These are phyloP conservation scores for Aplysia californica DNA, from an alignment of 1,140 invertebrate species.

Conservation along the genomic window DNA sequence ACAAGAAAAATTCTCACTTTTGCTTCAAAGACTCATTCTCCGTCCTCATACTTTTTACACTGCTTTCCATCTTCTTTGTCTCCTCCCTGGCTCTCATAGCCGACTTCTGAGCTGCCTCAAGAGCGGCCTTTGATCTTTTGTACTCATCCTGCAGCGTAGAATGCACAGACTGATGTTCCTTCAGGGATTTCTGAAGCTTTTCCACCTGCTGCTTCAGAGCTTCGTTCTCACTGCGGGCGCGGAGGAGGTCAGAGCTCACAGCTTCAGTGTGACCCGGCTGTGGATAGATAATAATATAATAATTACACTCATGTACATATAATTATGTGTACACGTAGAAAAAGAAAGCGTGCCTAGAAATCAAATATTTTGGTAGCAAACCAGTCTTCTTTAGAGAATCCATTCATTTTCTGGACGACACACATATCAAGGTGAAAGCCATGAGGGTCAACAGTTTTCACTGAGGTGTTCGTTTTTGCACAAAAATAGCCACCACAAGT, in stretches of 20 bases:
- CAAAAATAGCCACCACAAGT: too few species aligned
- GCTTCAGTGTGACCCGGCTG: slow-evolving; percentile 52
- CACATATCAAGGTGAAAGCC: too few species aligned
- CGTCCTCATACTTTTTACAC: slow-evolving; percentile 39
- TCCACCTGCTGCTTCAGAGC: slow-evolving; percentile 43
- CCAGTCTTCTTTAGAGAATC: too few species aligned
- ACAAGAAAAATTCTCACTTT: too few species aligned
- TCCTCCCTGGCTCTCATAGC: slow-evolving; percentile 55
- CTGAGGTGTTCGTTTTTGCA: too few species aligned
- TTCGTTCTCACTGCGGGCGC: slow-evolving; percentile 51
- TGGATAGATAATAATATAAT: not conserved
- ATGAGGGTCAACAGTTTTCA: too few species aligned
- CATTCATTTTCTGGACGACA: too few species aligned
- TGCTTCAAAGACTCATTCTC: slow-evolving; percentile 56
- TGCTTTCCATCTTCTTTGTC: slow-evolving; percentile 47
- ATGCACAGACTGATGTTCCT: slow-evolving; percentile 51
- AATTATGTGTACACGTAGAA: too few species aligned
- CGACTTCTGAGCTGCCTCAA: slow-evolving; percentile 52
- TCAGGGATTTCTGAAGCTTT: slow-evolving; percentile 48
- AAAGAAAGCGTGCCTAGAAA: too few species aligned
- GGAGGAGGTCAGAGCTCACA: slow-evolving; percentile 50
- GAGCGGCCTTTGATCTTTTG: slow-evolving; percentile 50
- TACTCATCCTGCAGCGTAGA: slow-evolving; percentile 55
- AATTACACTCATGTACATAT: not conserved
- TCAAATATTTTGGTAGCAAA: too few species aligned